phyloP scores from a whole-genome alignment of 2,888 invertebrate species.

The Cryptosula pallasiana region DNA sequence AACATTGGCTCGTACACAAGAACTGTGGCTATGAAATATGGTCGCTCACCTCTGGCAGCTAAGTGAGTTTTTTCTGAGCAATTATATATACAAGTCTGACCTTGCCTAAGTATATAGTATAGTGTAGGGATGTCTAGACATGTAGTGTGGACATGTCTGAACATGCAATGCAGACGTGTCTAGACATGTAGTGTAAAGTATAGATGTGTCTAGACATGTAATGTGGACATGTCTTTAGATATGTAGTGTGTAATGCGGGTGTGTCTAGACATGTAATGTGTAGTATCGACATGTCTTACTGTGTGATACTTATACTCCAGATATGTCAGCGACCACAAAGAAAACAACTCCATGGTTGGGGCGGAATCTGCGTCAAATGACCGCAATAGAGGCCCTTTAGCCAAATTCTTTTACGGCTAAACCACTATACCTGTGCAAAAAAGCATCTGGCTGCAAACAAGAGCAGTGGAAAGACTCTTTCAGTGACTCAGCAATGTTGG shows the following conservation, averaged over 20 bases:
- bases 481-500: too few relatives aligned
- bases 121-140: too few relatives aligned
- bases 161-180: background rate
- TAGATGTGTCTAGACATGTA: background rate
- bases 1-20: constrained; percentile 36
- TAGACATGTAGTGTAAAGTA: background rate
- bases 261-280: too few relatives aligned
- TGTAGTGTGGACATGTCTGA: too few relatives aligned
- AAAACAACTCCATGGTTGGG: background rate
- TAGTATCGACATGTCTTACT: too few relatives aligned
- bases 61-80: constrained; percentile 31
- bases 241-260: too few relatives aligned
- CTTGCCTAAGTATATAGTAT: too few relatives aligned
- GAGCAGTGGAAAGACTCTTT: too few relatives aligned
- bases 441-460: too few relatives aligned
- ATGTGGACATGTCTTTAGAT: background rate
- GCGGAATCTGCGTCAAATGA: background rate
- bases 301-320: too few relatives aligned
- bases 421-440: too few relatives aligned
- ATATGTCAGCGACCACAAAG: background rate
- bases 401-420: background rate
- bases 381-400: background rate
- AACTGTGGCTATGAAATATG: constrained; percentile 37
- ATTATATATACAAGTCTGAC: too few relatives aligned
- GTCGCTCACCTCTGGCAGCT: constrained; percentile 35